Conservation (phyloP, 1,140 invertebrate species). For the Myzus persicae region DNA sequence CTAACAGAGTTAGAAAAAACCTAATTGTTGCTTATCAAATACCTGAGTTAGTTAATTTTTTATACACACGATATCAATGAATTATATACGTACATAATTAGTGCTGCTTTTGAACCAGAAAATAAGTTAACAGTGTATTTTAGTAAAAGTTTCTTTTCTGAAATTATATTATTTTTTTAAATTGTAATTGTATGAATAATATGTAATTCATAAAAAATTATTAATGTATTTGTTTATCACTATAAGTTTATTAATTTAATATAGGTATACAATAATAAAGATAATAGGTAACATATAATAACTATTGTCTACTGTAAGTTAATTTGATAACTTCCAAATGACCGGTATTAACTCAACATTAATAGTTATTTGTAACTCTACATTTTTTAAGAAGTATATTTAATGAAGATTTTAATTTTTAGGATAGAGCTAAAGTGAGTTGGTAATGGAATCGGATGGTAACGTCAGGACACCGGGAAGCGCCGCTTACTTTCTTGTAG, state of each 20-base stretch:
- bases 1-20: too few species aligned
- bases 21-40: neutral
- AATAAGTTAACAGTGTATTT: neutral
- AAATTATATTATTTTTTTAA: too few species aligned
- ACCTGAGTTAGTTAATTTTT: neutral
- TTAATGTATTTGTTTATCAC: neutral
- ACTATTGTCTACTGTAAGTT: neutral
- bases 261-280: too few species aligned
- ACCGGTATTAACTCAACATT: neutral
- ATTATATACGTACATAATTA: too few species aligned
- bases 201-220: neutral
- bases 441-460: constrained; percentile 56
- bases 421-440: constrained; percentile 55
- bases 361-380: neutral
- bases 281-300: neutral
- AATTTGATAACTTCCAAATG: neutral
- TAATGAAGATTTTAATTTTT: constrained; percentile 13
- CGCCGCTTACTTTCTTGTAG: constrained; percentile 55
- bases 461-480: constrained; percentile 55
- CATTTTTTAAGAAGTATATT: neutral
- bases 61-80: too few species aligned
- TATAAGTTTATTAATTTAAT: neutral
- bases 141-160: neutral
- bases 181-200: too few species aligned
- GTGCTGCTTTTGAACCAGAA: neutral